Evolutionary conservation across 2,888 invertebrate species (phyloP).

Genomic region (Stenurella melanura): DNA sequence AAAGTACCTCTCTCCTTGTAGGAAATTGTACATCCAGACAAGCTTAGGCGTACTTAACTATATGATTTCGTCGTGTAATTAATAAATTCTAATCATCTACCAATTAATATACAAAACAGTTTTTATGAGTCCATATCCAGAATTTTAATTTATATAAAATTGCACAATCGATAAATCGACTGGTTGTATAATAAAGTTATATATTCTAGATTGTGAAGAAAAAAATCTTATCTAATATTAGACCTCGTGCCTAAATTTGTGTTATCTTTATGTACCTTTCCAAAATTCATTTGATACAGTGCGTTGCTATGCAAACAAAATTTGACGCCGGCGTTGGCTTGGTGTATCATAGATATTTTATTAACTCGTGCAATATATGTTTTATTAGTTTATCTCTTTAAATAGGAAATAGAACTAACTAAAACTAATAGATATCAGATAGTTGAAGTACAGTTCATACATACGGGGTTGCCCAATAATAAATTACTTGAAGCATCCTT

Average conservation of each 20-base stretch:
- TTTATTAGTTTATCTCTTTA: background rate
- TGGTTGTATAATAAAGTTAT: background rate
- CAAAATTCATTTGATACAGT: slow-evolving; percentile 10
- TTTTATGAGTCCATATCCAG: background rate
- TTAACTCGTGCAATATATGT: background rate
- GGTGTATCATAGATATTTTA: background rate
- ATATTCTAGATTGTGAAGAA: background rate
- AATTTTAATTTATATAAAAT: background rate
- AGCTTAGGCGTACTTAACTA: slow-evolving; percentile 17
- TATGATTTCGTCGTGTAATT: slow-evolving; percentile 17
- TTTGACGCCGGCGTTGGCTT: background rate
- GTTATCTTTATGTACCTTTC: background rate
- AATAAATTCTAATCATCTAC: slow-evolving; percentile 21
- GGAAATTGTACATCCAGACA: background rate
- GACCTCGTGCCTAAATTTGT: background rate
- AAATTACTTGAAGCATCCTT: no score
- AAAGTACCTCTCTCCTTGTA: slow-evolving; percentile 2
- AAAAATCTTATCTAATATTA: slow-evolving; percentile 6
- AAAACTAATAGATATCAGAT: no score
- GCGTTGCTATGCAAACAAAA: slow-evolving; percentile 26
- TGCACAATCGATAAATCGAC: background rate
- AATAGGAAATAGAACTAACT: background rate
- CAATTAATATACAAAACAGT: slow-evolving; percentile 34
- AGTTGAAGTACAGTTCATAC: no score
- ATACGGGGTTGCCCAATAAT: no score